Conservation (phyloP, 23 tunicate genomes). For the Ascidia mentula region DNA sequence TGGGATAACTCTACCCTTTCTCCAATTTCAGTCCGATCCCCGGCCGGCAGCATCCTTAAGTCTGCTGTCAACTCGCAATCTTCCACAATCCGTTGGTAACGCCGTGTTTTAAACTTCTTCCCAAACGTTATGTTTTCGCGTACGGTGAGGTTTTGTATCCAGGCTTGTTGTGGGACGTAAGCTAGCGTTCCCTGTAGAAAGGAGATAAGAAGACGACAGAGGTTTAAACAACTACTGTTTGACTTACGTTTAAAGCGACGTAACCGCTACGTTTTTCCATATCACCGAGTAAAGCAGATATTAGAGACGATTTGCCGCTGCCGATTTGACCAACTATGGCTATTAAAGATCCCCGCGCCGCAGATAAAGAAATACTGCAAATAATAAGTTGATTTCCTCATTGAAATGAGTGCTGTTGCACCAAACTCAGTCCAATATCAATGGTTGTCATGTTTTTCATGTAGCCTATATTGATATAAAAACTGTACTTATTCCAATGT, state of each 20-base stretch:
- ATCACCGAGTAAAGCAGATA: constrained; percentile 89
- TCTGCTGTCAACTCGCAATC: constrained; percentile 75
- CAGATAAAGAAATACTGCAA: constrained; percentile 51
- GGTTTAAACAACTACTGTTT: neutral
- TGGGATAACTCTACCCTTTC: constrained; percentile 84
- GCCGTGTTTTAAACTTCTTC: constrained; percentile 25
- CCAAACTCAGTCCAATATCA: too few relatives aligned
- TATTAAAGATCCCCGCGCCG: constrained; percentile 69
- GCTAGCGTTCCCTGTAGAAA: constrained; percentile 69
- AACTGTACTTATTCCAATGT: too few relatives aligned
- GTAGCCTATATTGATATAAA: too few relatives aligned
- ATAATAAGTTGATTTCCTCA: too few relatives aligned
- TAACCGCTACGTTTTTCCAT: constrained; percentile 69
- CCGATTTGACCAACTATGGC: constrained; percentile 98
- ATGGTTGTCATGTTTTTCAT: too few relatives aligned
- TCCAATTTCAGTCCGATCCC: constrained; percentile 95
- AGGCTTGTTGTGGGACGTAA: constrained; percentile 96
- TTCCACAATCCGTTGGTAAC: constrained; percentile 58
- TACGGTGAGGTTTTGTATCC: constrained; percentile 94
- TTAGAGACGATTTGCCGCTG: constrained; percentile 90
- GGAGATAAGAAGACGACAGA: neutral
- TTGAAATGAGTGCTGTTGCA: too few relatives aligned
- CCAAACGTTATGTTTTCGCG: constrained; percentile 96
- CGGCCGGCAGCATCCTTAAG: constrained; percentile 77
- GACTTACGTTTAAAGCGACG: constrained; percentile 65